phyloP scores from a whole-genome alignment of 1,140 invertebrate species.

The Eciton burchellii region DNA sequence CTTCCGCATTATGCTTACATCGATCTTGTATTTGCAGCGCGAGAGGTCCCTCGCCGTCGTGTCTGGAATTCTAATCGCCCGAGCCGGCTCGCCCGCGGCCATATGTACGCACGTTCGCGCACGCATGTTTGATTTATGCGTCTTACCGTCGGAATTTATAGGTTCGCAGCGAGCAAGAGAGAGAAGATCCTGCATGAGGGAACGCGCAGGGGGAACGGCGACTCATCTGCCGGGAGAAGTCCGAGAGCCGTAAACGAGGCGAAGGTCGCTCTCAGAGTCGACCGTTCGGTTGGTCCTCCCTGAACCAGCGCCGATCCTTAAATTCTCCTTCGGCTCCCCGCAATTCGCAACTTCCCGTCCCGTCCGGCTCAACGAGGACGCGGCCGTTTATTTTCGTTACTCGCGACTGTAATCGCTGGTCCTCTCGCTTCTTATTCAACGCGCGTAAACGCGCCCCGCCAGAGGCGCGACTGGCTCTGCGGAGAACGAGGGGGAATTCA shows the following conservation, averaged over 20 bases:
- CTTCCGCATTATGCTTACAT: slow-evolving; percentile 56
- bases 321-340: slow-evolving; percentile 20
- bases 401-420: slow-evolving; percentile 19
- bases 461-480: slow-evolving; percentile 12
- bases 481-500: slow-evolving; percentile 37
- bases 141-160: slow-evolving; percentile 70
- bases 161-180: slow-evolving; percentile 53
- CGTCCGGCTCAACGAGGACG: not conserved
- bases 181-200: slow-evolving; percentile 26
- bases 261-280: slow-evolving; percentile 30
- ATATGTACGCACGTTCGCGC: slow-evolving; percentile 50
- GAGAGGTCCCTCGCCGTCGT: slow-evolving; percentile 51
- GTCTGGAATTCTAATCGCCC: slow-evolving; percentile 69
- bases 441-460: slow-evolving; percentile 31
- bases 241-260: slow-evolving; percentile 61
- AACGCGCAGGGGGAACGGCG: slow-evolving; percentile 4
- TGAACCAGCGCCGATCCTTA: slow-evolving; percentile 9
- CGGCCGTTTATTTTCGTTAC: slow-evolving; percentile 33
- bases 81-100: slow-evolving; percentile 20
- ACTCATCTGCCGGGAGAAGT: slow-evolving; percentile 60
- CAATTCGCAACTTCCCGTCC: slow-evolving; percentile 27
- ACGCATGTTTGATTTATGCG: slow-evolving; percentile 74
- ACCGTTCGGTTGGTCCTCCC: not conserved
- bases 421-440: slow-evolving; percentile 42
- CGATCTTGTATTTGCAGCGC: slow-evolving; percentile 51